Evolutionary conservation across 2,113 vertebrate genomes (phyloP), one percentile per base, ranked within the genome.

Genomic region (Nerophis ophidion): DNA sequence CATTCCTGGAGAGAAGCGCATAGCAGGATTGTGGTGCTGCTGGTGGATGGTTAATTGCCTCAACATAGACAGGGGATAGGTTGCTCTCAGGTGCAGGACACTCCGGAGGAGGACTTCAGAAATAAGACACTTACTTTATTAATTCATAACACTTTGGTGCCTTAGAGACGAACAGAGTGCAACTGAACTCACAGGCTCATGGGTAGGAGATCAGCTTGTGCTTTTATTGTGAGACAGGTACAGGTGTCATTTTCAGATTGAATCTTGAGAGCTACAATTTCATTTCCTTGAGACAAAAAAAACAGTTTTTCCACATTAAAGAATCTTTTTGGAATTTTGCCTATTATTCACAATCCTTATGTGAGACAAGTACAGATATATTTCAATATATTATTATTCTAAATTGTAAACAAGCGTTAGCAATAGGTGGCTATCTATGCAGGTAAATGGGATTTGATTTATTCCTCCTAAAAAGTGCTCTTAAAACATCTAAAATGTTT

Each of bases 171-270:
- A 4, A 54, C 14, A 46, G 33, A 68, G 3, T 16, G 48, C 55
- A 16, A 66, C 66, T 38, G 1, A 40, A 82, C 89, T 88, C 69
- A 91, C 90, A 56, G 75, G 49, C 55, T 83, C 54, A 60, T 68
- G 8, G 89, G 89, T 16, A 91, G 69, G 55, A 88, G 48, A 34
- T 74, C 12, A 63, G 67, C 49, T 54, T 82, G 84, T 7, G 79
- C 83, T 17, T 65, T 87, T 63, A 91, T 74, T 12, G 71, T 84
- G 57, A 91, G 77, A 71, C 90, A 91, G 34, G 81, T 77, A 51
- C 68, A n/a, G 4, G 38, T 76, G 19, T 60, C 64, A 57, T 69
- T 70, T 69, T 53, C 80, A 57, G 75, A 55, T 4, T 69, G 52
- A 44, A 80, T 26, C 26, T 72, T 44, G 4, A 89, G 45, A 63